Percentiles rank a stretch among this genome's conserved stretches.
Conservation (phyloP, 2,113 vertebrate species). For the Zapornia atra region DNA sequence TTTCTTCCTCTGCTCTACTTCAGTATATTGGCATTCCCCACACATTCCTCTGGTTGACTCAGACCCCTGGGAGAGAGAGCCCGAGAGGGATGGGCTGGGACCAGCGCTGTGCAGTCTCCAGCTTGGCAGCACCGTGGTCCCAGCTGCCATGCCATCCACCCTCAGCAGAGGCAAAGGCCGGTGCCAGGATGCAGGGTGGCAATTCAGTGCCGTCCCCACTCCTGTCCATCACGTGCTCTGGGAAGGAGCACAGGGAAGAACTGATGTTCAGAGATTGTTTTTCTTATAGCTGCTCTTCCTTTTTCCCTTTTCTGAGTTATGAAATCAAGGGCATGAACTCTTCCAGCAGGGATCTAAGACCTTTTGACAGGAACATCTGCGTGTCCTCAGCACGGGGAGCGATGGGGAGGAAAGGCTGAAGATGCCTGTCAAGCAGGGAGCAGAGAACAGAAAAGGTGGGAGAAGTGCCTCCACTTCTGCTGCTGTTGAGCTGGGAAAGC, state of each 20-base stretch:
- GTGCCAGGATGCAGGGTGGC: rapidly evolving
- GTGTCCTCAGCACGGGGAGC: neutral
- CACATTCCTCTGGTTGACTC: constrained; percentile 37
- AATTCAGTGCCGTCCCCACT: rapidly evolving
- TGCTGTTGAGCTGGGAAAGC: neutral
- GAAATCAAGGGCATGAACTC: constrained; percentile 17
- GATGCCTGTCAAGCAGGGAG: neutral
- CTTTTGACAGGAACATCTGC: neutral
- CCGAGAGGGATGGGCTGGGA: neutral
- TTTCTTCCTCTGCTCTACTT: neutral
- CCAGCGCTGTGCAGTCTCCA: rapidly evolving
- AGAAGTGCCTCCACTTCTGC: neutral
- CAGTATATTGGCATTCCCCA: neutral
- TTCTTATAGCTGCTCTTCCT: neutral
- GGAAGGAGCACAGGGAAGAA: rapidly evolving
- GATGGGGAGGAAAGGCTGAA: neutral
- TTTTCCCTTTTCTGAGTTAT: neutral
- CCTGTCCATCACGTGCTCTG: neutral
- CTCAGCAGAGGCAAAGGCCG: neutral
- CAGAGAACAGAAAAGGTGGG: neutral
- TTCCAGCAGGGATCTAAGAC: neutral
- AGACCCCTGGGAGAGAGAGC: neutral
- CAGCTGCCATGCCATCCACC: rapidly evolving
- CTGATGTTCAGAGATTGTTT: neutral
- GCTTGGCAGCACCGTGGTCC: neutral